Evolutionary conservation across 1,140 invertebrate species (phyloP), one percentile per base, ranked within the genome.

Genomic region (Grapholita molesta): DNA sequence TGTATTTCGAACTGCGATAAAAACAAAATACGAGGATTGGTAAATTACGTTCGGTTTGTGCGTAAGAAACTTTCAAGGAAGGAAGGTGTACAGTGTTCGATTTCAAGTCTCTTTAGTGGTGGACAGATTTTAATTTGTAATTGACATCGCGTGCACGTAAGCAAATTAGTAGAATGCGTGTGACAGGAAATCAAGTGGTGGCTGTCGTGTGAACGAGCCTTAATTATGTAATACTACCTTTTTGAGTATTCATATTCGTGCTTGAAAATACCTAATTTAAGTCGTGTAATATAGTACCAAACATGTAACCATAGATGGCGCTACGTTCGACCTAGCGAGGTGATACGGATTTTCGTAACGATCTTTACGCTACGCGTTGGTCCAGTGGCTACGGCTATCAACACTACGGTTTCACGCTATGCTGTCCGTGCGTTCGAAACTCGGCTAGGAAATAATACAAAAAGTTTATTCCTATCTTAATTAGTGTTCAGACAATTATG

Each of bases 401-500:
- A n/a, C 42, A 6, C 42, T 48, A 48, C 42, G 18, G 6, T 1
- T 11, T 3, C 11, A 0, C 53, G 6, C 25, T 3, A 2, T n/a
- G 55, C 25, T 28, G 55, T 28, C n/a, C 24, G 55, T 25, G 25
- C 24, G 55, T 61, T 61, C 55, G 55, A 28, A 30, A 2, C 55
- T 55, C 53, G 4, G 15, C 5, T 6, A 21, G 5, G 8, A 48
- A 61, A 12, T 15, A 61, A 24, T 61, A 25, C 28, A 25, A 30
- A 25, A 61, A 61, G 55, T 24, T 25, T 65, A 18, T 65, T 38
- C 64, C 64, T 18, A 12, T 28, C 25, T 68, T 80, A 76, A 72
- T n/a, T 80, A 76, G 80, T 67, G 77, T 76, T 73, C 35, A 35
- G 66, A 77, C 68, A 11, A n/a, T 67, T 2, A 52, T 79, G 80